A percentile compares a stretch with the other conserved stretches of the same genome.
phyloP scores from a whole-genome alignment of 2,888 invertebrate species.

The Crossocerus cetratus region DNA sequence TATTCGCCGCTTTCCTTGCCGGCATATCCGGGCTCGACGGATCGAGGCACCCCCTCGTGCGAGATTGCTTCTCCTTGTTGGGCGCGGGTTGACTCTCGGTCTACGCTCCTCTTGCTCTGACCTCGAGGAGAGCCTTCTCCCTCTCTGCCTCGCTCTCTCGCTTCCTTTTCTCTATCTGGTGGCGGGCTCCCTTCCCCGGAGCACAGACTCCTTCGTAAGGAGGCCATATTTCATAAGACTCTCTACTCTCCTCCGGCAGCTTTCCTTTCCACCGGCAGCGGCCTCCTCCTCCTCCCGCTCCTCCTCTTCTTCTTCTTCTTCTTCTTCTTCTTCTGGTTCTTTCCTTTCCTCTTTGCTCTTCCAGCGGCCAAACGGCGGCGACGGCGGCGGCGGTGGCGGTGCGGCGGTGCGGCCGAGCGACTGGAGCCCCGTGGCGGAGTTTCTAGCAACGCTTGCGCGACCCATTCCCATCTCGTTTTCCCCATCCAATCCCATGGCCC shows the following conservation, averaged over 20 bases:
- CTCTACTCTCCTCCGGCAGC: slow-evolving; percentile 61
- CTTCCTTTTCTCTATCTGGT: slow-evolving; percentile 4
- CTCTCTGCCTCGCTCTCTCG: slow-evolving; percentile 36
- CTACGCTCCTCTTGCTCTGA: slow-evolving; percentile 7
- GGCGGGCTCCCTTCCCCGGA: slow-evolving; percentile 41
- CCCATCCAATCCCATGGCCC: slow-evolving; percentile 74
- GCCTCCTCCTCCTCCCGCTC: slow-evolving; percentile 14
- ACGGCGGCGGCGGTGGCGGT: slow-evolving; percentile 39
- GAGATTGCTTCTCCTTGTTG: slow-evolving; percentile 29
- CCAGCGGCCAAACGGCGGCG: not conserved
- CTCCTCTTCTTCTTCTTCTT: slow-evolving; percentile 35
- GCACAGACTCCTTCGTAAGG: slow-evolving; percentile 69
- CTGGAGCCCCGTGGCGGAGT: slow-evolving; percentile 56
- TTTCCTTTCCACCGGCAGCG: slow-evolving; percentile 53
- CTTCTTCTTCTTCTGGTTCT: slow-evolving; percentile 49
- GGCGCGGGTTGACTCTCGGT: not conserved
- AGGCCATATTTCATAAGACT: slow-evolving; percentile 76
- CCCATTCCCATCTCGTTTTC: slow-evolving; percentile 72
- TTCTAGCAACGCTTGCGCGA: slow-evolving; percentile 75
- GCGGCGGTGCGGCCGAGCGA: slow-evolving; percentile 56
- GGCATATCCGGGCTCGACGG: no score
- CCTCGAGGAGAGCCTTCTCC: slow-evolving; percentile 26
- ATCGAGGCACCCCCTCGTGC: slow-evolving; percentile 10
- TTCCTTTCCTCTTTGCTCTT: slow-evolving; percentile 47
- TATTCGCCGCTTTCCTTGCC: not conserved